Conservation (phyloP, 2,797 vertebrate species). For the Hirundo rustica region DNA sequence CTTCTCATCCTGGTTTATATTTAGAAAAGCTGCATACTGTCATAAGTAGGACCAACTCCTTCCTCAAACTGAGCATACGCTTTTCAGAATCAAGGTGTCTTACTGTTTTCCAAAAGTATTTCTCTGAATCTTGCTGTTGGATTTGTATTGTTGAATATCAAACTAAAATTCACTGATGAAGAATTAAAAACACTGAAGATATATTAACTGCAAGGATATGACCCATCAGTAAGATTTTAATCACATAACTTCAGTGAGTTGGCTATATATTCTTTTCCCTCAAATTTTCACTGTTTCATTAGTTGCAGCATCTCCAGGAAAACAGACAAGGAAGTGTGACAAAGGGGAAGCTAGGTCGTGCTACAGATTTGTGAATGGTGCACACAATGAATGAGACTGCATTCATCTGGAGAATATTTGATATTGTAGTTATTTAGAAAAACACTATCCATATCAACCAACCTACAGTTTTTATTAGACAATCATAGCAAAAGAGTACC, state of each 20-base stretch:
- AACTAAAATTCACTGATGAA: background rate
- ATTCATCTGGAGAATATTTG: background rate
- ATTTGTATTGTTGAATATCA: background rate
- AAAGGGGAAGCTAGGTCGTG: background rate
- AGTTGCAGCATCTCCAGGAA: background rate
- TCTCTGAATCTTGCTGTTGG: background rate
- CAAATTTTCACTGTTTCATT: background rate
- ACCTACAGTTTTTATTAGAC: background rate
- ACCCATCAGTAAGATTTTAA: background rate
- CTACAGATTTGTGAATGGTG: background rate
- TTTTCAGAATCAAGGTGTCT: background rate
- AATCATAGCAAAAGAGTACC: background rate
- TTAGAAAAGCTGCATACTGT: background rate
- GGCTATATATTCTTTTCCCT: background rate
- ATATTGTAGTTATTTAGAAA: background rate
- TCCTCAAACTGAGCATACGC: background rate
- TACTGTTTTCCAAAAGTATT: background rate
- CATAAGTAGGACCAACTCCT: background rate
- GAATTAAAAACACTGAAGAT: background rate
- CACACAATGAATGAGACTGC: background rate
- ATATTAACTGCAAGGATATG: background rate
- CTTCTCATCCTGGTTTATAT: constrained; percentile 13
- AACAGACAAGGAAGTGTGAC: background rate
- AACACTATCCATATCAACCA: background rate
- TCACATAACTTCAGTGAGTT: background rate